Conservation (phyloP, 2,888 invertebrate species). For the Temnothorax ravouxi region DNA sequence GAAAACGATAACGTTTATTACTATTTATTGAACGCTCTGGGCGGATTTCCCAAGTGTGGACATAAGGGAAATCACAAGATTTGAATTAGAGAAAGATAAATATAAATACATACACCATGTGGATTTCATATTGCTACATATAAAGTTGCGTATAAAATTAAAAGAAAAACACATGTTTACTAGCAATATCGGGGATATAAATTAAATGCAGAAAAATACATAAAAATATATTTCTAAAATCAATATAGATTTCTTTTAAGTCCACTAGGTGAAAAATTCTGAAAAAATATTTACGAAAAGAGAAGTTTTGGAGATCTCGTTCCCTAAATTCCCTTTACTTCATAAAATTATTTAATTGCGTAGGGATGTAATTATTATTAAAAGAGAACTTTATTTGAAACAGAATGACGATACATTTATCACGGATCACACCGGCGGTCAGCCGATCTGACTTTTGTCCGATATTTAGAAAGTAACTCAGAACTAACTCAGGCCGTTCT, state of each 20-base stretch:
- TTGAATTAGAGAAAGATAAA: slow-evolving; percentile 11
- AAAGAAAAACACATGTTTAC: not conserved
- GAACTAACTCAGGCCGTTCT: too few relatives aligned
- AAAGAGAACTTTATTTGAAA: too few relatives aligned
- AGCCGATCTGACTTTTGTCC: too few relatives aligned
- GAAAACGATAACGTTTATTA: slow-evolving; percentile 7
- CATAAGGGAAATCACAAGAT: slow-evolving; percentile 13
- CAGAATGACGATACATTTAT: too few relatives aligned
- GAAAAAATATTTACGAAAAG: not conserved
- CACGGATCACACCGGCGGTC: too few relatives aligned
- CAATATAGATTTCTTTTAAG: not conserved
- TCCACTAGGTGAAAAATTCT: not conserved
- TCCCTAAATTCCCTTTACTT: not conserved
- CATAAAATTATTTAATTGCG: not conserved
- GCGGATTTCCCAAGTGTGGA: not conserved
- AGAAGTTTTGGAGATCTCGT: not conserved
- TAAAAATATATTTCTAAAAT: not conserved
- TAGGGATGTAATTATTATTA: too few relatives aligned
- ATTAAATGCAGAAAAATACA: not conserved
- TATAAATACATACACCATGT: slow-evolving; percentile 6
- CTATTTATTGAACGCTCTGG: slow-evolving; percentile 19
- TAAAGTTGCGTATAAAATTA: not conserved
- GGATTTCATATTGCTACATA: not conserved
- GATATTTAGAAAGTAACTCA: too few relatives aligned
- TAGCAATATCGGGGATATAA: not conserved